phyloP scores from a whole-genome alignment of 2,113 vertebrate genomes.

The Pterocles burchelli region DNA sequence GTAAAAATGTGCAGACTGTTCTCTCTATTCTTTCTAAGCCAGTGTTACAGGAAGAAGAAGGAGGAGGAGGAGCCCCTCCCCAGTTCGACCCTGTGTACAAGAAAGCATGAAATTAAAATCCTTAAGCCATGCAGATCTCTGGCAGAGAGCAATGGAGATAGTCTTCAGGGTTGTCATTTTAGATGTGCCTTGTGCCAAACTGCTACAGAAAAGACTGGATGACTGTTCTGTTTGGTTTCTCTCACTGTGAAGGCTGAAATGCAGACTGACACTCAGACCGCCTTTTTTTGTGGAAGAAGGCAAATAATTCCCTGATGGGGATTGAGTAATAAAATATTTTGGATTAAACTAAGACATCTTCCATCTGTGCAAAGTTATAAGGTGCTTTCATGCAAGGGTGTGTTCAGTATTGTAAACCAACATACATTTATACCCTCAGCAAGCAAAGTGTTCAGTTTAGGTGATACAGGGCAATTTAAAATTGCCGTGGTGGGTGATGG shows the following conservation, averaged over 20 bases:
- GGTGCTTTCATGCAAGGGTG: not conserved
- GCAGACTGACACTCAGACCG: not conserved
- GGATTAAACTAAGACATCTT: not conserved
- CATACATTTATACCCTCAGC: rapidly evolving
- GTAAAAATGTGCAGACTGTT: not conserved
- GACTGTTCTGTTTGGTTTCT: not conserved
- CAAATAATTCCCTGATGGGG: not conserved
- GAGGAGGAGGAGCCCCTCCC: not conserved
- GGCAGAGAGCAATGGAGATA: not conserved
- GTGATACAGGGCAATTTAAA: not conserved
- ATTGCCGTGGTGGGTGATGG: not conserved
- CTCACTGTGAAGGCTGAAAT: not conserved
- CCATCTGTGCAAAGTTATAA: not conserved
- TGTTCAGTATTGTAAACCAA: not conserved
- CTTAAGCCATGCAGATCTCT: not conserved
- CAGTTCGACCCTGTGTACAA: not conserved
- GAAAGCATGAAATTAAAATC: not conserved
- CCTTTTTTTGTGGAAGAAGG: not conserved
- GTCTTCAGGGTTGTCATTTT: not conserved
- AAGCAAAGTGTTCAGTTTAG: not conserved
- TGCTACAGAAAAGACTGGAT: not conserved
- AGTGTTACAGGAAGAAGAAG: not conserved
- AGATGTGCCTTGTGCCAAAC: not conserved
- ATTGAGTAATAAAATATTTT: not conserved
- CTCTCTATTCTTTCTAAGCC: not conserved